A percentile compares a stretch with the other conserved stretches of the same genome.
phyloP scores from a whole-genome alignment of 2,888 invertebrate species.

The Dromius quadrimaculatus region DNA sequence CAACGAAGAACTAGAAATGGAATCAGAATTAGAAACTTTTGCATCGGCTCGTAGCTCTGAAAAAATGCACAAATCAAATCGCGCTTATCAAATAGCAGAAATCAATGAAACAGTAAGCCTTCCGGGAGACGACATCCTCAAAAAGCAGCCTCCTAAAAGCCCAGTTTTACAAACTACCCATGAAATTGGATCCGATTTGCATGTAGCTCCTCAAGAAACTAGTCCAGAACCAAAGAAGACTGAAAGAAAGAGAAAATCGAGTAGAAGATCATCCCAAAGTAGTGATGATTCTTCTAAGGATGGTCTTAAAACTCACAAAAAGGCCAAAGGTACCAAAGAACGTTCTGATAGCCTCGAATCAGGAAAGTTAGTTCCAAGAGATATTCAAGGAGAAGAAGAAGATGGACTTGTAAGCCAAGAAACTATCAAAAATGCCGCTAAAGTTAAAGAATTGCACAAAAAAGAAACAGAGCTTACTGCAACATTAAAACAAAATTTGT shows the following conservation, averaged over 20 bases:
- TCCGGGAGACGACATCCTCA: slow-evolving; percentile 62
- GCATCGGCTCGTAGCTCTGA: slow-evolving; percentile 75
- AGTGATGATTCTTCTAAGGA: slow-evolving; percentile 70
- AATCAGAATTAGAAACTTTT: slow-evolving; percentile 76
- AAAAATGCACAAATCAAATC: slow-evolving; percentile 62
- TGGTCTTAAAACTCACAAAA: slow-evolving; percentile 59
- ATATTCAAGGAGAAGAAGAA: slow-evolving; percentile 71
- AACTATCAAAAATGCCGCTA: slow-evolving; percentile 64
- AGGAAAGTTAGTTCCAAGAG: slow-evolving; percentile 66
- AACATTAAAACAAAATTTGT: slow-evolving; percentile 64
- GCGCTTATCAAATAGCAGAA: slow-evolving; percentile 64
- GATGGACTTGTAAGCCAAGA: slow-evolving; percentile 71
- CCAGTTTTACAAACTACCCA: slow-evolving; percentile 63
- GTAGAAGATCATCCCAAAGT: slow-evolving; percentile 60
- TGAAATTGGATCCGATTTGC: slow-evolving; percentile 66
- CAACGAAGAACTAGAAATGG: slow-evolving; percentile 70
- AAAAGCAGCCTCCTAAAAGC: slow-evolving; percentile 59
- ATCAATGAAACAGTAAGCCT: slow-evolving; percentile 65
- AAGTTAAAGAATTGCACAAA: slow-evolving; percentile 64
- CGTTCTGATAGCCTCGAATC: slow-evolving; percentile 66
- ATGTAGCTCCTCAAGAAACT: slow-evolving; percentile 65
- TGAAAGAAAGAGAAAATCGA: slow-evolving; percentile 59
- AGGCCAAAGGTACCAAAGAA: slow-evolving; percentile 55
- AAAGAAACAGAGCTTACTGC: slow-evolving; percentile 61
- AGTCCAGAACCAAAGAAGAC: slow-evolving; percentile 65